phyloP scores from a whole-genome alignment of 2,113 vertebrate species.

The Empidonax traillii region DNA sequence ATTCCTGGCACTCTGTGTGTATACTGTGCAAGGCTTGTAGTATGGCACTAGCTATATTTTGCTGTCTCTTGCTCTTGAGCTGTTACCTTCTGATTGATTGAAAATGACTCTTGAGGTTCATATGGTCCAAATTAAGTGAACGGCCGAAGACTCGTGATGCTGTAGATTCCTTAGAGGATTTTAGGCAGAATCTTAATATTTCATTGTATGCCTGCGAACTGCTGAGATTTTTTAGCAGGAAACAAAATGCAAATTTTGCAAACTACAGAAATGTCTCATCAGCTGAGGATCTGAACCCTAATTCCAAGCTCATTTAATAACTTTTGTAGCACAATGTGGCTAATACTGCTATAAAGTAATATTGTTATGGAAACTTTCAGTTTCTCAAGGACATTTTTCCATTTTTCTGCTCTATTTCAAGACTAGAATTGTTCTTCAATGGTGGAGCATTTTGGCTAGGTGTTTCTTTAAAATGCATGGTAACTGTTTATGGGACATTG shows the following conservation, averaged over 20 bases:
- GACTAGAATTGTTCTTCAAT: background rate
- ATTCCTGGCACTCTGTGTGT: background rate
- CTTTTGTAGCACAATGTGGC: background rate
- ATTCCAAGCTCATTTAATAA: background rate
- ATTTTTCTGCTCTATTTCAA: background rate
- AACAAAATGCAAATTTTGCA: background rate
- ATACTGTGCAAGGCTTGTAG: background rate
- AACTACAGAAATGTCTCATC: background rate
- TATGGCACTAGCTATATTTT: background rate
- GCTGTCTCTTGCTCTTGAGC: background rate
- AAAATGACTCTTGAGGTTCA: background rate
- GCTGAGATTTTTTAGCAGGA: background rate
- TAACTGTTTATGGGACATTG: background rate
- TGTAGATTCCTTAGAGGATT: background rate
- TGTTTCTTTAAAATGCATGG: background rate
- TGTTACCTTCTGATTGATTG: background rate
- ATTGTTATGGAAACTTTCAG: background rate
- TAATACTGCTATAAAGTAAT: background rate
- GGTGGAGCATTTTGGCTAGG: background rate
- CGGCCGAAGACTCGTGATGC: background rate
- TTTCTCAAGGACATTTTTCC: background rate
- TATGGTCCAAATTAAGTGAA: background rate
- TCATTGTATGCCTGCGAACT: background rate
- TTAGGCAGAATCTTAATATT: background rate
- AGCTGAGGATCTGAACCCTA: background rate